Evolutionary conservation across 2,113 vertebrate species (phyloP).

Genomic region (Oxyura jamaicensis): DNA sequence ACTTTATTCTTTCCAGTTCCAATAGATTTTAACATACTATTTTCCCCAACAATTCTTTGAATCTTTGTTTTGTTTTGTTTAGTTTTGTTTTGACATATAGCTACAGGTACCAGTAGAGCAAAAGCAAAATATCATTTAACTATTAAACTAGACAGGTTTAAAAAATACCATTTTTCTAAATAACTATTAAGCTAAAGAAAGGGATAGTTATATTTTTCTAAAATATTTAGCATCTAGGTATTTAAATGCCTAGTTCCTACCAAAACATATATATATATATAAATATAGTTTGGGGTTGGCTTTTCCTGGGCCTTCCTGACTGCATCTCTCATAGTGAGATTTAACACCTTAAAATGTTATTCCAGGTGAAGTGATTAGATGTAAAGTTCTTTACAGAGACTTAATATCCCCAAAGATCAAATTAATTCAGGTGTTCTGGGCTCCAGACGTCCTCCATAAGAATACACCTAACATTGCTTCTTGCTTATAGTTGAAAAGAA

Average conservation of each 20-base stretch:
- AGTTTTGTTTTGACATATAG: background rate
- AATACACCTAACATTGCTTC: background rate
- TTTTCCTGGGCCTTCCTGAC: background rate
- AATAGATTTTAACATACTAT: background rate
- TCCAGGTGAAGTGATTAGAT: background rate
- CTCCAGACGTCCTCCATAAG: background rate
- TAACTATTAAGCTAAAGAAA: background rate
- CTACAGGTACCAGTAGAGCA: background rate
- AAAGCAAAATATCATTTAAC: background rate
- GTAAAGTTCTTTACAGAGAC: background rate
- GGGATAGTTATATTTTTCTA: background rate
- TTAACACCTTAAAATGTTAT: background rate
- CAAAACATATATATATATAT: background rate
- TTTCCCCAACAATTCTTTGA: background rate
- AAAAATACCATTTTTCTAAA: background rate
- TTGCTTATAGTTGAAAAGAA: background rate
- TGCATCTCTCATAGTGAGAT: background rate
- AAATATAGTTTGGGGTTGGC: background rate
- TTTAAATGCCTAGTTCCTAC: background rate
- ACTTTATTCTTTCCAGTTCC: background rate
- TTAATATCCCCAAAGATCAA: background rate
- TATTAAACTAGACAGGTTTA: background rate
- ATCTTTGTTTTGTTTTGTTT: background rate
- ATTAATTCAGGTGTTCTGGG: background rate
- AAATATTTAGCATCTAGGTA: background rate